Evolutionary conservation across 35 echinoderm and acorn worm species (phyloP), one percentile per base, ranked within the genome.

Genomic region (Holothuria glaberrima): DNA sequence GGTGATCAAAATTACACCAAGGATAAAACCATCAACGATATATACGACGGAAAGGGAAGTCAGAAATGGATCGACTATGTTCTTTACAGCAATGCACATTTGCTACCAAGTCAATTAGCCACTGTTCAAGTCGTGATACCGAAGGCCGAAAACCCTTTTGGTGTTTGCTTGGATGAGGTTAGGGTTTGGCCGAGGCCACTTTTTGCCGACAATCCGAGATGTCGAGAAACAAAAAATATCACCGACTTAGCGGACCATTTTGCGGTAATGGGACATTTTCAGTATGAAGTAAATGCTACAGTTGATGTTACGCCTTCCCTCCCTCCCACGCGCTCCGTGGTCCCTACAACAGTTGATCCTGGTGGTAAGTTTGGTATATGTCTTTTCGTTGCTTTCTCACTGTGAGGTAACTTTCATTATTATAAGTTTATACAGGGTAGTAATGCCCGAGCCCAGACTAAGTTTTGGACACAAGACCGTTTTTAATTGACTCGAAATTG

Each of bases 181-280:
- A 87, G 67, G 36, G 85, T 87, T 13, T 87, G 50, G 50, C 50
- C 50, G 0, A 54, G 50, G 50, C 50, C 92, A 26, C 48, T 89
- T 9, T 90, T 85, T 68, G 28, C 79, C 18, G 75, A 94, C 48
- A 81, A 82, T 56, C 20, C 78, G 9, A 54, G 88, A 86, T 94
- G 92, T 71, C 41, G 80, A 48, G 36, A 3, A 70, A 25, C 25
- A 46, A 87, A 86, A 61, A 94, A 82, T 33, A 94, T 94, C 30
- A 94, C 88, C 20, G 92, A 94, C 63, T 73, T 94, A 52, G 22
- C 92, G 1, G 92, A 94, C 64, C 92, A 94, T 57, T 94, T 90
- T 78, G 92, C 92, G 4, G 92, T 83, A 9, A 71, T 94, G 54
- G 92, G 92, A n/a, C 35, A 36, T 32, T 90, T 90, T 50, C 20